A percentile compares a stretch with the other conserved stretches of the same genome.
These are phyloP conservation scores for Kuschelorhynchus macadamiae DNA, from an alignment of 2,888 invertebrate species.

Conservation along the genomic window DNA sequence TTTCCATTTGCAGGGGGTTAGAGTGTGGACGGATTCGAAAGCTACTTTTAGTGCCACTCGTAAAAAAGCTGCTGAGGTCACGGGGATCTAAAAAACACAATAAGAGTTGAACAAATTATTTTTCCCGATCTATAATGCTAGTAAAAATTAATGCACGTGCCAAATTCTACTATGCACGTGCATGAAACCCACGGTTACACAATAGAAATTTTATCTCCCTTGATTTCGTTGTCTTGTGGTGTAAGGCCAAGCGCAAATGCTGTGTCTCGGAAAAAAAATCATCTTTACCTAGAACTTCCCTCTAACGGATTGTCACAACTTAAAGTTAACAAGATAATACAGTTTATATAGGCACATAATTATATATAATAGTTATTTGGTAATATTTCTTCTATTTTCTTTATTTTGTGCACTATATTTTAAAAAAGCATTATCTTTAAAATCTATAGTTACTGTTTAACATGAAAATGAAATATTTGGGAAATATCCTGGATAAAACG, in stretches of 20 bases:
- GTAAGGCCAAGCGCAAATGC: background rate
- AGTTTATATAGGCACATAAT: no score
- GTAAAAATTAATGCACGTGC: slow-evolving; percentile 44
- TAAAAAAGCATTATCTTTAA: no score
- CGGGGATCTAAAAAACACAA: slow-evolving; percentile 18
- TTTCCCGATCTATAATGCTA: slow-evolving; percentile 25
- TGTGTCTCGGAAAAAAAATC: background rate
- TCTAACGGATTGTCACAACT: no score
- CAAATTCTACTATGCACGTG: slow-evolving; percentile 34
- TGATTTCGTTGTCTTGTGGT: background rate
- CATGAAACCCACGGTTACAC: slow-evolving; percentile 35
- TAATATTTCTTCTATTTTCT: no score
- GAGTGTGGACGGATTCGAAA: background rate
- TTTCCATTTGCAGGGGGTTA: background rate
- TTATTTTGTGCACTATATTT: no score
- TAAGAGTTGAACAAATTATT: slow-evolving; percentile 40
- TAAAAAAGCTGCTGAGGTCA: slow-evolving; percentile 23
- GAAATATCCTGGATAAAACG: no score
- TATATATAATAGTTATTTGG: no score
- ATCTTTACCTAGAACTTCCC: no score
- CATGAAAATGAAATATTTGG: no score
- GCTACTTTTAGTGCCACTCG: slow-evolving; percentile 11
- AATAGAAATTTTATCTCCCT: slow-evolving; percentile 24
- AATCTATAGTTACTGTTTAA: no score
- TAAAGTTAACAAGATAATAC: no score